Percentiles rank a stretch among this genome's conserved stretches.
phyloP scores from a whole-genome alignment of 2,888 invertebrate species.

The Glyphotaelius pellucidus region DNA sequence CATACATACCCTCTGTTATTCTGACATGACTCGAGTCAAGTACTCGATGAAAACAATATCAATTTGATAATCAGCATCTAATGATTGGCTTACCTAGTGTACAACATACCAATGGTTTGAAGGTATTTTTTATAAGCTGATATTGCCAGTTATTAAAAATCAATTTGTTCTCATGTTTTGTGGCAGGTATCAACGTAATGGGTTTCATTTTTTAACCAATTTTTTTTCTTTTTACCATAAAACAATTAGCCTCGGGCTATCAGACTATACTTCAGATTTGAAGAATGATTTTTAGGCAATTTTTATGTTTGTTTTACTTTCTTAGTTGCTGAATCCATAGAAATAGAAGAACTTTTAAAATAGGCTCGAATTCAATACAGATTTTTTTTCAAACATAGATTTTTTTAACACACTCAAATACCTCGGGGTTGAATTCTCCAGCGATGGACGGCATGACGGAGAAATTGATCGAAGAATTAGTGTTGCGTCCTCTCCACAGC shows the following conservation, averaged over 20 bases:
- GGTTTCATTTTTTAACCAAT: neutral
- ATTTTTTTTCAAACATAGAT: too few relatives aligned
- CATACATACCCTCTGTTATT: too few relatives aligned
- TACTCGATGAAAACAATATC: too few relatives aligned
- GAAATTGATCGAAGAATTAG: too few relatives aligned
- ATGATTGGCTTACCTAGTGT: neutral
- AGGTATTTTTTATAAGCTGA: slow-evolving; percentile 3
- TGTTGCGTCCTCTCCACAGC: too few relatives aligned
- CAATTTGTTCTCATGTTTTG: slow-evolving; percentile 58
- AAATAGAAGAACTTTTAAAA: neutral
- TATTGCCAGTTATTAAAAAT: slow-evolving; percentile 56
- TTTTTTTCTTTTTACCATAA: slow-evolving; percentile 29
- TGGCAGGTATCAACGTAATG: slow-evolving; percentile 41
- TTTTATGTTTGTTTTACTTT: slow-evolving; percentile 28
- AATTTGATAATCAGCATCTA: neutral
- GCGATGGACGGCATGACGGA: too few relatives aligned
- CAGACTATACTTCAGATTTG: neutral
- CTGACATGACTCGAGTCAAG: too few relatives aligned
- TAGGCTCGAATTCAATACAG: neutral
- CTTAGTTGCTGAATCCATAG: neutral
- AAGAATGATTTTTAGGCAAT: slow-evolving; percentile 13
- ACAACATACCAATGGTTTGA: neutral
- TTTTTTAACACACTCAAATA: too few relatives aligned
- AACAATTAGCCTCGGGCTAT: slow-evolving; percentile 30
- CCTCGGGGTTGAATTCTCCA: too few relatives aligned